Evolutionary conservation across 2,797 vertebrate species (phyloP), one percentile per base, ranked within the genome.

Genomic region (Lycodopsis pacificus): DNA sequence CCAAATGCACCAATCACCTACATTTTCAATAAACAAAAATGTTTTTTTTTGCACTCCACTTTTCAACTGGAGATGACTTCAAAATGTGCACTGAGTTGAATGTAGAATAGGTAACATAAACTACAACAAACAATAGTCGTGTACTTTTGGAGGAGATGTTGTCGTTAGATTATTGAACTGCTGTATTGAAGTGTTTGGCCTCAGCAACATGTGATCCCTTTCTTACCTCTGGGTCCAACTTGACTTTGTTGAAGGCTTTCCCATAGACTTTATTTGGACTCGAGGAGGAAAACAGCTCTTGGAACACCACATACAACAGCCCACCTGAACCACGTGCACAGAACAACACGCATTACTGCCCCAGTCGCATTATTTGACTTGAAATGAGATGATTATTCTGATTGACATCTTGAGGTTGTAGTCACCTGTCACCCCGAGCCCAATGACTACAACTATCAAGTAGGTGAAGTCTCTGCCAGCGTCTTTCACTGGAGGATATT

Each of bases 181-280:
- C n/a, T n/a, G n/a, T n/a, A n/a, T n/a, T n/a, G n/a, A n/a, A 4
- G 5, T 32, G 14, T 75, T 65, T 54, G 14, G 3, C 17, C 49
- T 51, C 20, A 22, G 49, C 9, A 22, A 53, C 51, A 22, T 25
- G 49, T 25, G 49, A 25, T 22, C 20, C 56, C 34, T 46, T 46
- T 62, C 82, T 89, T 86, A 99, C 98, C 97, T 99, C 97, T 12
- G 98, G 96, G 79, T 99, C 94, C 42, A 93, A 89, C 93, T 87
- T 96, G 94, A 98, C 97, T 91, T 95, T 97, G 76, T 97, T 88
- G 81, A 98, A 96, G 53, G 97, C 97, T 84, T 96, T 96, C 65
- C 97, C 96, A 66, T 98, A 99, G 63, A 99, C 92, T 90, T 97
- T 98, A 94, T 93, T 98, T 64, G 98, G 97, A 89, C 98, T 99